A percentile compares a stretch with the other conserved stretches of the same genome.
Evolutionary conservation across 1,140 invertebrate species (phyloP).

Genomic region (Mylabris phalerata): DNA sequence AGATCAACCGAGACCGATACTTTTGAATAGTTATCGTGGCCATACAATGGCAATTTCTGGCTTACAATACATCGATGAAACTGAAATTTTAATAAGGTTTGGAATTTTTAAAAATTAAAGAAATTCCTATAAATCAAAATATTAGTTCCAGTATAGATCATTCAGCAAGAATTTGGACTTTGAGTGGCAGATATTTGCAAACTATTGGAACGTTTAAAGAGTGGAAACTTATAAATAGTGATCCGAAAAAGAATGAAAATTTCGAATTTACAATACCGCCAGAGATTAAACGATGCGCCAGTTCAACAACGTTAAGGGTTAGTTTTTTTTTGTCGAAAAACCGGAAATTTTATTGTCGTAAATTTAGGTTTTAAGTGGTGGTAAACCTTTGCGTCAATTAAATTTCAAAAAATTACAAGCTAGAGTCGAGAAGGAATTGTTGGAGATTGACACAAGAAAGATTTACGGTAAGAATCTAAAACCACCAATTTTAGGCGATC

Average conservation of each 20-base stretch:
- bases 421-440: slow-evolving; percentile 28
- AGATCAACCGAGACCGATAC: slow-evolving; percentile 53
- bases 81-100: slow-evolving; percentile 55
- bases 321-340: not conserved
- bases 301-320: slow-evolving; percentile 59
- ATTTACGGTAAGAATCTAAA: slow-evolving; percentile 38
- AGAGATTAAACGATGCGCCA: slow-evolving; percentile 57
- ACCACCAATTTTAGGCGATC: slow-evolving; percentile 36
- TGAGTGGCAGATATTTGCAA: slow-evolving; percentile 59
- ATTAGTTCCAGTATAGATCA: slow-evolving; percentile 62
- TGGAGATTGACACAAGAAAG: slow-evolving; percentile 28
- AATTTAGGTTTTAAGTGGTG: slow-evolving; percentile 33
- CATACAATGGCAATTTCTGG: slow-evolving; percentile 54
- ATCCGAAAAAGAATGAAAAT: slow-evolving; percentile 29
- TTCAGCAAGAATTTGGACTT: slow-evolving; percentile 61
- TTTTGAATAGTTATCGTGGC: slow-evolving; percentile 58
- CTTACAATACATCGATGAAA: slow-evolving; percentile 52
- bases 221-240: slow-evolving; percentile 45
- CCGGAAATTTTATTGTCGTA: not conserved
- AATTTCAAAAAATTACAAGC: slow-evolving; percentile 34
- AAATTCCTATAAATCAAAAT: not conserved
- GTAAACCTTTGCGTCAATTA: slow-evolving; percentile 27
- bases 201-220: slow-evolving; percentile 58
- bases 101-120: not conserved
- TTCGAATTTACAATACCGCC: slow-evolving; percentile 50